Base-by-base conservation (phyloP, 1,140 invertebrate species). In the Rhagoletis zephyria region DNA sequence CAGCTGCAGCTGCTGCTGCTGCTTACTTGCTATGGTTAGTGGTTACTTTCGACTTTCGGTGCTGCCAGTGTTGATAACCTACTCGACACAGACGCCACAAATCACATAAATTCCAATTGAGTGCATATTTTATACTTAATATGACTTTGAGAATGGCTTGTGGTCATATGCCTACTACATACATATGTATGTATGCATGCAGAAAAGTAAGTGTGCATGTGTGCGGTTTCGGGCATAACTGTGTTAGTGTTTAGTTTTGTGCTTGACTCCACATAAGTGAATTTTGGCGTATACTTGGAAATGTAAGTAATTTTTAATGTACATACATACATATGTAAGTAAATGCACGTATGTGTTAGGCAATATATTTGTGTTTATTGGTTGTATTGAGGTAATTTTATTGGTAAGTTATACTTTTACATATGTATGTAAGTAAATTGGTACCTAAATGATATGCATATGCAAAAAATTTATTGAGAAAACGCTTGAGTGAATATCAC, bases 51-150 rank as follows among this genome's bases (percentile, higher is more conserved):
- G 61, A 63, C 3, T 9, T 63, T 63, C 30, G 64, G 45, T 42
- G 6, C n/a, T 81, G 74, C 74, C 48, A 10, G 48, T 19, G 74
- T 56, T 81, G 85, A 85, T 85, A 85, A 85, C 85, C 85, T 63
- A 60, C 60, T 85, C 74, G 59, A 85, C 85, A 85, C 85, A 85
- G 85, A 85, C 85, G 59, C 59, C 91, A 91, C 91, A 91, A 91
- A 91, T 91, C 91, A 91, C 91, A 91, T 91, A 91, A 91, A 91
- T 91, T 91, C 91, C 91, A 91, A 91, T 91, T 91, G 91, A 91
- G 90, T 91, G 91, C 91, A 91, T 91, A 91, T 90, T 91, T 70
- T 90, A 88, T 86, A 65, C 59, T 61, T 61, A 85, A 85, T 63
- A 63, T 85, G 85, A 85, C 60, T 85, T 85, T 85, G 60, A 85